Evolutionary conservation across 2,888 invertebrate genomes (phyloP).

Genomic region (Carterocephalus palaemon): DNA sequence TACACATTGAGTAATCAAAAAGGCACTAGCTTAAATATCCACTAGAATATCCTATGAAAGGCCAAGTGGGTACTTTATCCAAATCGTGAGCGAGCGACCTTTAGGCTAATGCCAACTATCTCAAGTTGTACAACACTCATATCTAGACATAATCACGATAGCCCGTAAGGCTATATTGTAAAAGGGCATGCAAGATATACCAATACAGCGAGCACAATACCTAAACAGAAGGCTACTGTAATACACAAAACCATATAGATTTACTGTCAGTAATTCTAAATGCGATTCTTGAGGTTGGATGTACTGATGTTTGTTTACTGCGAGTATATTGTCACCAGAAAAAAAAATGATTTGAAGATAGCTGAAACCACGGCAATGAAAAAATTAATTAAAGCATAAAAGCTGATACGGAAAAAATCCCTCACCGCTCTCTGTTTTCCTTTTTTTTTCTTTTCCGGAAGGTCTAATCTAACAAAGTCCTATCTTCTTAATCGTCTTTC

Average conservation of each 20-base stretch:
- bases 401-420: too few species aligned
- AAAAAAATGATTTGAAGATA: too few species aligned
- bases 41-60: slow-evolving; percentile 10
- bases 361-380: too few species aligned
- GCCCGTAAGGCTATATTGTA: background rate
- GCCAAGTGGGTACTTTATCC: slow-evolving; percentile 11
- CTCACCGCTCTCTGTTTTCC: too few species aligned
- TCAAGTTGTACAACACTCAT: slow-evolving; percentile 9
- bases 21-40: slow-evolving; percentile 10
- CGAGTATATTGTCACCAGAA: too few species aligned
- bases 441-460: too few species aligned
- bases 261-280: too few species aligned
- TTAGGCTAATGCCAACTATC: slow-evolving; percentile 18
- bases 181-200: slow-evolving; percentile 1
- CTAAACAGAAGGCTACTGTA: background rate
- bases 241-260: background rate
- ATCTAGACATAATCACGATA: slow-evolving; percentile 15
- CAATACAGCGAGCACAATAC: background rate
- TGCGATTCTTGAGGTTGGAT: too few species aligned
- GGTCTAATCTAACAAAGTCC: too few species aligned
- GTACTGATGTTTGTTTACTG: too few species aligned
- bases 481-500: too few species aligned
- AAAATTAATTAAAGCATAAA: too few species aligned
- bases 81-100: slow-evolving; percentile 17
- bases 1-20: slow-evolving; percentile 9